These are phyloP conservation scores for Peromyscus maniculatus DNA, from an alignment of 2,113 vertebrate genomes.

Conservation along the genomic window DNA sequence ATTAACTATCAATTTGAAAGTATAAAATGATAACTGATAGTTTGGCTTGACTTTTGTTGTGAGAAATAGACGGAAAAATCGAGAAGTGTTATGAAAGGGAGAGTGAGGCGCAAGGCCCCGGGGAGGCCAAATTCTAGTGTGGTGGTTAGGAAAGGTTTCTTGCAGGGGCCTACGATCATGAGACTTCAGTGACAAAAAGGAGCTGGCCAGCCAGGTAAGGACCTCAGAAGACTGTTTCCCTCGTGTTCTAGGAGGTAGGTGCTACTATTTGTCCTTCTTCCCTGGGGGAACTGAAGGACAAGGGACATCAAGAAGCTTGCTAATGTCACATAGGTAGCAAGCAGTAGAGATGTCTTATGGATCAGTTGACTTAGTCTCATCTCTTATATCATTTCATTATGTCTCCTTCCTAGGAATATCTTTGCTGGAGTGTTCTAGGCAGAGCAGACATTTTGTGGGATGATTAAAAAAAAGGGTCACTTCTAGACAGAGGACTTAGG, in stretches of 20 bases:
- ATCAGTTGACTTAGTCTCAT: constrained; percentile 1
- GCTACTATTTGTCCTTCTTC: constrained; percentile 30
- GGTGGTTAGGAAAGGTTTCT: background rate
- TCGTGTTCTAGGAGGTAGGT: background rate
- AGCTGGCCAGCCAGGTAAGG: background rate
- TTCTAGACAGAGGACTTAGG: background rate
- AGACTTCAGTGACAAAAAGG: constrained; percentile 18
- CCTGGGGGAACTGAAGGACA: background rate
- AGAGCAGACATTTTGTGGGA: background rate
- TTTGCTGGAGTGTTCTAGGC: background rate
- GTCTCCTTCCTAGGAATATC: background rate
- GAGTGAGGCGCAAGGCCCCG: background rate
- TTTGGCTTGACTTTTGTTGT: background rate
- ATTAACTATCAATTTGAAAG: background rate
- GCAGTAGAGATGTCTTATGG: background rate
- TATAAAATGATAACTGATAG: background rate
- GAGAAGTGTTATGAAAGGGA: constrained; percentile 21
- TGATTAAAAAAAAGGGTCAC: background rate
- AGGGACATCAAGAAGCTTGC: background rate
- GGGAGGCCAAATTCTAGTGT: background rate
- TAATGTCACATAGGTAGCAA: background rate
- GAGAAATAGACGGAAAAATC: background rate
- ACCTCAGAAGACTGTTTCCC: background rate
- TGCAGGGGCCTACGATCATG: background rate
- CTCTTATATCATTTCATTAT: constrained; percentile 46